phyloP scores from a whole-genome alignment of 2,888 invertebrate genomes.

The Athalia cordata region DNA sequence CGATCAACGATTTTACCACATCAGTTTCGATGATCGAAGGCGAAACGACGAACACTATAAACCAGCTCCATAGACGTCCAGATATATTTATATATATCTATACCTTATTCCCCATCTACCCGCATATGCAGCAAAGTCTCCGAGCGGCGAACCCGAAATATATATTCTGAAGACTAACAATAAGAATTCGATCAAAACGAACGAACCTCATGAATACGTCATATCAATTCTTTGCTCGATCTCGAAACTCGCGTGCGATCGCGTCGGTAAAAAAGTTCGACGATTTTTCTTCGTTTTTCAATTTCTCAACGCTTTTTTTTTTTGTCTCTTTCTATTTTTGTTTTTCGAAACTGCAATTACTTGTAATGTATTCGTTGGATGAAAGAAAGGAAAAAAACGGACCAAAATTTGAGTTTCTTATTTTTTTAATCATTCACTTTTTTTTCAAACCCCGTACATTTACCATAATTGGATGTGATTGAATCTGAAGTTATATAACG shows the following conservation, averaged over 20 bases:
- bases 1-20: slow-evolving; percentile 9
- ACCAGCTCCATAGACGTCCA: neutral
- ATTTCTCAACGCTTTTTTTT: neutral
- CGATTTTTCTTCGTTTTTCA: neutral
- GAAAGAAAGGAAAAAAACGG: too few species aligned
- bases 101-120: neutral
- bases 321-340: neutral
- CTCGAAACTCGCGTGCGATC: neutral
- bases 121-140: neutral
- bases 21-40: slow-evolving; percentile 9
- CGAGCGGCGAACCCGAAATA: neutral
- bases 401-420: too few species aligned
- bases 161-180: neutral
- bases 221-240: slow-evolving; percentile 28
- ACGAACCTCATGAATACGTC: slow-evolving; percentile 31
- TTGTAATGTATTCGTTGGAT: too few species aligned
- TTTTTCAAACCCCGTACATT: too few species aligned
- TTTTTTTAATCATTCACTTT: too few species aligned
- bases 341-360: too few species aligned
- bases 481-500: too few species aligned
- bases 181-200: neutral
- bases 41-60: neutral
- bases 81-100: neutral
- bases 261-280: neutral
- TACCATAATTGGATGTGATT: too few species aligned